phyloP scores from a whole-genome alignment of 1,140 invertebrate species.

The Cherax quadricarinatus region DNA sequence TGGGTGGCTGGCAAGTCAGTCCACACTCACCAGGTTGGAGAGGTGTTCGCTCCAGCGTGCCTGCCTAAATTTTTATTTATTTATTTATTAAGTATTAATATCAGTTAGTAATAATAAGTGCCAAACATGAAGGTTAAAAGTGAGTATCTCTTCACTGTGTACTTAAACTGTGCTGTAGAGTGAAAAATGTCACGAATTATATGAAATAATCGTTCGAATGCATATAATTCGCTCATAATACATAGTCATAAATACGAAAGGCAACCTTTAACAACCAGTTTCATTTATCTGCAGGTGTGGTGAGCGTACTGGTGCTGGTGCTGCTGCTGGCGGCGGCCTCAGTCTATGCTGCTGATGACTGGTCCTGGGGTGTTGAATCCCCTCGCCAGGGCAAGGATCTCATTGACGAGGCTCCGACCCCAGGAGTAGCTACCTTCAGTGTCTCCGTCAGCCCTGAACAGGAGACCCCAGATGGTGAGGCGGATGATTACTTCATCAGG shows the following conservation, averaged over 20 bases:
- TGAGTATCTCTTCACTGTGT: constrained; percentile 25
- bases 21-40: neutral
- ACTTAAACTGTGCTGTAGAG: neutral
- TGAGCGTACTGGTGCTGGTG: neutral
- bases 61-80: constrained; percentile 14
- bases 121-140: constrained; percentile 31
- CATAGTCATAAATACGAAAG: neutral
- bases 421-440: constrained; percentile 13
- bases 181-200: neutral
- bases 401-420: neutral
- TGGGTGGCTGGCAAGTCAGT: neutral
- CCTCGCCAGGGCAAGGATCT: constrained; percentile 19
- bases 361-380: constrained; percentile 64
- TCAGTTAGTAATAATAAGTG: neutral
- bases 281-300: neutral
- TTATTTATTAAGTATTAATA: constrained; percentile 37
- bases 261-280: neutral
- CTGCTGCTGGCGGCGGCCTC: constrained; percentile 41
- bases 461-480: neutral
- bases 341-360: constrained; percentile 20
- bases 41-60: neutral
- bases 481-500: neutral
- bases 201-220: neutral
- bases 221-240: neutral
- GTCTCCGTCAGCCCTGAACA: constrained; percentile 43